These are phyloP conservation scores for Petrocephalus microphthalmus DNA, from an alignment of 2,113 vertebrate genomes.

Conservation along the genomic window DNA sequence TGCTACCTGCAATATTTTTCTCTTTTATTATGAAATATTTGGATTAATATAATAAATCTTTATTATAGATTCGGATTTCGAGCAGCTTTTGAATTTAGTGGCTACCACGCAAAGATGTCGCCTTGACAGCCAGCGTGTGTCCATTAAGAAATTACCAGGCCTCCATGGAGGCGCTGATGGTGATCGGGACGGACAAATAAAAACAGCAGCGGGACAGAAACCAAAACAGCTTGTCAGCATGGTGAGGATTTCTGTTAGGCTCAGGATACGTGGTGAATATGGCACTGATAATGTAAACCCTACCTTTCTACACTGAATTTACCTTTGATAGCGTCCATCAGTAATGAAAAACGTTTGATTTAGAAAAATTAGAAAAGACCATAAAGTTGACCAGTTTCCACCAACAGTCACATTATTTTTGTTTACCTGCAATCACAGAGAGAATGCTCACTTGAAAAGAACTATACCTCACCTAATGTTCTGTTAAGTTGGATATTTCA, in stretches of 20 bases:
- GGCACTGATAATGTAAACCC: not conserved
- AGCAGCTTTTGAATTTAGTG: slow-evolving; percentile 68
- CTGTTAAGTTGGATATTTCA: too few relatives aligned
- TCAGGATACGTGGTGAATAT: rapidly evolving
- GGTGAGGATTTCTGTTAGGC: slow-evolving; percentile 29
- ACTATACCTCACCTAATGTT: not conserved
- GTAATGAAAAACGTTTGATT: not conserved
- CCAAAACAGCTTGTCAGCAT: slow-evolving; percentile 48
- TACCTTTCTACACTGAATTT: not conserved
- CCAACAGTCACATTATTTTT: not conserved
- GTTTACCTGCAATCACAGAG: not conserved
- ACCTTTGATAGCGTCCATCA: not conserved
- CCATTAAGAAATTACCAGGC: slow-evolving; percentile 59
- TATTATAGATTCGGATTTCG: slow-evolving; percentile 49
- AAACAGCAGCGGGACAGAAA: slow-evolving; percentile 30
- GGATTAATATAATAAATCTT: not conserved
- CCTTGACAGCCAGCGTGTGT: slow-evolving; percentile 72
- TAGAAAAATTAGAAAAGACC: not conserved
- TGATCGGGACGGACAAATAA: slow-evolving; percentile 29
- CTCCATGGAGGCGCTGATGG: slow-evolving; percentile 40
- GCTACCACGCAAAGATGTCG: slow-evolving; percentile 63
- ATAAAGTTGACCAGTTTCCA: not conserved
- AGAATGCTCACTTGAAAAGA: not conserved
- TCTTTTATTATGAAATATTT: not conserved
- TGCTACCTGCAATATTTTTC: not conserved